phyloP scores from a whole-genome alignment of 2,888 invertebrate genomes.

The Folsomia candida region DNA sequence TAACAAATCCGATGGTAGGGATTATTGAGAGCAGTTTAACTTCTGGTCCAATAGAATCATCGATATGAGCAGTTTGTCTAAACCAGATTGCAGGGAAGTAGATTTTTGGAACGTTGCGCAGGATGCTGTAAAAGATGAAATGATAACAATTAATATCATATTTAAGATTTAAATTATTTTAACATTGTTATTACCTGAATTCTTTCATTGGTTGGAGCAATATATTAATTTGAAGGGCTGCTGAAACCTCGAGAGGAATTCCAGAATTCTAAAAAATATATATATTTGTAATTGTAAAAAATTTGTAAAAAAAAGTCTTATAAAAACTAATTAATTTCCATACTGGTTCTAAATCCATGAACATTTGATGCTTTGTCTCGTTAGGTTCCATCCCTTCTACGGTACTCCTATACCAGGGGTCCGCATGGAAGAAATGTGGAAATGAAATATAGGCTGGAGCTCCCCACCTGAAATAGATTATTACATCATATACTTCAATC shows the following conservation, averaged over 20 bases:
- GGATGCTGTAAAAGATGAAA: constrained; percentile 58
- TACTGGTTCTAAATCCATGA: constrained; percentile 71
- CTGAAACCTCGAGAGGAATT: constrained; percentile 71
- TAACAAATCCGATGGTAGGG: constrained; percentile 60
- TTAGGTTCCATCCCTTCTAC: constrained; percentile 69
- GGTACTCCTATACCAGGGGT: constrained; percentile 63
- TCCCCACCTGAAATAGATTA: constrained; percentile 58
- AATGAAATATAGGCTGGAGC: constrained; percentile 79
- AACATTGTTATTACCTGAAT: constrained; percentile 67
- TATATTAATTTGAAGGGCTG: constrained; percentile 76
- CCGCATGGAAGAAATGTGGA: constrained; percentile 77
- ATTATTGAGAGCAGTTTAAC: constrained; percentile 61
- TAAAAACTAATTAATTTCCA: constrained; percentile 34
- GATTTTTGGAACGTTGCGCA: constrained; percentile 59
- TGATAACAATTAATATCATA: neutral
- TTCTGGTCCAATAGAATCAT: constrained; percentile 60
- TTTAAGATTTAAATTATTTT: neutral
- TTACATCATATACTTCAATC: neutral
- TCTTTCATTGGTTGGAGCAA: constrained; percentile 64
- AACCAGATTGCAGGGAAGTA: constrained; percentile 75
- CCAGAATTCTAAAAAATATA: constrained; percentile 61
- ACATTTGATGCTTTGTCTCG: constrained; percentile 67
- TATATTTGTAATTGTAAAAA: neutral
- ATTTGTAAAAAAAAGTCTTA: neutral
- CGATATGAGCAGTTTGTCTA: constrained; percentile 64